These are phyloP conservation scores for Megaleporinus macrocephalus DNA, from an alignment of 2,113 vertebrate genomes.

Conservation along the genomic window DNA sequence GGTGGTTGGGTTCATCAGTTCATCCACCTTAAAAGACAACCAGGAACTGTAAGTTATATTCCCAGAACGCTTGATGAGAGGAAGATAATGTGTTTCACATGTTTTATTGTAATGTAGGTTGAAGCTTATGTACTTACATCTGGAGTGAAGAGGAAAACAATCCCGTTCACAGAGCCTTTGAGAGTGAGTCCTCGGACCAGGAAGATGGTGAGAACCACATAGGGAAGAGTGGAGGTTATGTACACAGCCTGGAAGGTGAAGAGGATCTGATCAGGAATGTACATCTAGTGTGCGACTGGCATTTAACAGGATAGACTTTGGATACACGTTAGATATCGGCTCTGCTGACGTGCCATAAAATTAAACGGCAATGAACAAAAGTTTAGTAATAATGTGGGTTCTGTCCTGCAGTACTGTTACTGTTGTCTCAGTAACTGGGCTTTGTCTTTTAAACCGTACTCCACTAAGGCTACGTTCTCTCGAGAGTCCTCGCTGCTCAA, in stretches of 20 bases:
- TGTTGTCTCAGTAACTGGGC: no score
- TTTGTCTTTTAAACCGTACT: no score
- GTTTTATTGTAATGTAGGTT: no score
- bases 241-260: constrained; percentile 86
- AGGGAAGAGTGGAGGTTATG: constrained; percentile 92
- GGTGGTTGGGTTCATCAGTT: constrained; percentile 86
- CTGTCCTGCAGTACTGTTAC: no score
- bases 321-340: not conserved
- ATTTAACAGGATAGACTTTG: no score
- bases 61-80: not conserved
- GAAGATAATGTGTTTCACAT: not conserved
- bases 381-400: no score
- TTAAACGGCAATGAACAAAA: no score
- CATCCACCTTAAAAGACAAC: constrained; percentile 76
- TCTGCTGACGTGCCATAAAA: no score
- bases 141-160: constrained; percentile 92
- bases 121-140: constrained; percentile 78
- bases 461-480: no score
- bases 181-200: constrained; percentile 92
- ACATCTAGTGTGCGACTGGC: no score
- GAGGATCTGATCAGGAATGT: not conserved
- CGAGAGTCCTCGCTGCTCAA: no score
- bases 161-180: constrained; percentile 87
- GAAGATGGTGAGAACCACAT: constrained; percentile 93
- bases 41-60: not conserved